These are phyloP conservation scores for Paguma larvata DNA, from an alignment of 2,797 vertebrate species.

Conservation along the genomic window DNA sequence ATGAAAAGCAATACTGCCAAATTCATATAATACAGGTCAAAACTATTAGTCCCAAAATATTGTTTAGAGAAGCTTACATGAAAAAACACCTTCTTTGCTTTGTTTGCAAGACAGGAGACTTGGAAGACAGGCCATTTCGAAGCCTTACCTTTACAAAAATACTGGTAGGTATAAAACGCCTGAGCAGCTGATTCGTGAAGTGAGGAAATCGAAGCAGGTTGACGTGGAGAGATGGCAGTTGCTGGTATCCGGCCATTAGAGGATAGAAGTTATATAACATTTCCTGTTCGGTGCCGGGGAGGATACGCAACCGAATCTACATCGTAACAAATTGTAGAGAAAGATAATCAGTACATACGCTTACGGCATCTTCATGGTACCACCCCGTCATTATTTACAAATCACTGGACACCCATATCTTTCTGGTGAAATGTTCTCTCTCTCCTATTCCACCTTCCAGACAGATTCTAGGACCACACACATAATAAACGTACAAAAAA, in stretches of 20 bases:
- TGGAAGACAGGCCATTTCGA: not conserved
- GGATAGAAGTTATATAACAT: conserved; percentile 99
- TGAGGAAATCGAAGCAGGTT: conserved; percentile 93
- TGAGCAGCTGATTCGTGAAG: conserved; percentile 92
- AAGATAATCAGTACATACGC: not conserved
- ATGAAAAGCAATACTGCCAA: not conserved
- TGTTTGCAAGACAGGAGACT: not conserved
- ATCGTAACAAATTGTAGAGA: not conserved
- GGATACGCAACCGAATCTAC: conserved; percentile 96
- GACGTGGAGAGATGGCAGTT: conserved; percentile 95
- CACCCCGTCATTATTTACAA: not conserved
- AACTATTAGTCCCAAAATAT: not conserved
- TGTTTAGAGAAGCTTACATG: not conserved
- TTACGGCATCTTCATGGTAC: not conserved
- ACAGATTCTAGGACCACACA: not conserved
- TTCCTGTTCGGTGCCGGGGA: conserved; percentile 95
- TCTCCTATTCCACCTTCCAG: not conserved
- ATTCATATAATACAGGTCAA: not conserved
- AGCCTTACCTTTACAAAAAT: conserved; percentile 97
- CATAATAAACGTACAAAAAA: not conserved
- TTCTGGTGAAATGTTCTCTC: not conserved
- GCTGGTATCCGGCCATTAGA: conserved; percentile 98
- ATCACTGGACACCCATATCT: not conserved
- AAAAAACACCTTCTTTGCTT: not conserved
- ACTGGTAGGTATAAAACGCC: conserved; percentile 95